Evolutionary conservation across 2,113 vertebrate species (phyloP).

Genomic region (Sorex fumeus): DNA sequence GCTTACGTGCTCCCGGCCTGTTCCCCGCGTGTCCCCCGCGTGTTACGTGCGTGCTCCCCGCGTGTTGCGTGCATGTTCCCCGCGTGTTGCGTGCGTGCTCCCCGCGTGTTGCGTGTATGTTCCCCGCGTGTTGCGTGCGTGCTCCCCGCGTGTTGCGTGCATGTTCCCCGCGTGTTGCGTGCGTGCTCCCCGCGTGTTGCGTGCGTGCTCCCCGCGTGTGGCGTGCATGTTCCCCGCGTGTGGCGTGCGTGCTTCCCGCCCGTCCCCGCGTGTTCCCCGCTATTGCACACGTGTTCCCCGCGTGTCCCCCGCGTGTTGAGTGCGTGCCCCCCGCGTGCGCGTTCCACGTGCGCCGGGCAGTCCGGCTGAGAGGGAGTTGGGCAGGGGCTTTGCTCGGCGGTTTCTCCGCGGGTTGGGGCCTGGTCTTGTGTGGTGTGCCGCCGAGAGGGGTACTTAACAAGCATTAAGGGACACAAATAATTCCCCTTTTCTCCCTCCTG

Average conservation of each 20-base stretch:
- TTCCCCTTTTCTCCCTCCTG: constrained; percentile 89
- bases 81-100: no score
- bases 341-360: constrained; percentile 60
- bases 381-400: constrained; percentile 69
- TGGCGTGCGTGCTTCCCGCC: no score
- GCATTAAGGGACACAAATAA: constrained; percentile 92
- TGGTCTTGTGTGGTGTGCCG: constrained; percentile 89
- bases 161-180: accelerated
- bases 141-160: neutral
- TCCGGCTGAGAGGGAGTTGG: constrained; percentile 23
- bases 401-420: constrained; percentile 86
- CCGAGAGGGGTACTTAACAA: constrained; percentile 92
- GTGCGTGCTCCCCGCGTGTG: neutral
- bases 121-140: no score
- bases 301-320: no score
- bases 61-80: neutral
- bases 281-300: no score
- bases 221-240: no score
- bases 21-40: neutral
- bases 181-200: neutral
- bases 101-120: no score
- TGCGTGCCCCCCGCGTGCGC: neutral
- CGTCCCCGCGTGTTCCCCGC: no score
- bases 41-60: no score
- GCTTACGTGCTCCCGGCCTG: neutral